phyloP scores from a whole-genome alignment of 2,888 invertebrate species.

The Drosophila limbata region DNA sequence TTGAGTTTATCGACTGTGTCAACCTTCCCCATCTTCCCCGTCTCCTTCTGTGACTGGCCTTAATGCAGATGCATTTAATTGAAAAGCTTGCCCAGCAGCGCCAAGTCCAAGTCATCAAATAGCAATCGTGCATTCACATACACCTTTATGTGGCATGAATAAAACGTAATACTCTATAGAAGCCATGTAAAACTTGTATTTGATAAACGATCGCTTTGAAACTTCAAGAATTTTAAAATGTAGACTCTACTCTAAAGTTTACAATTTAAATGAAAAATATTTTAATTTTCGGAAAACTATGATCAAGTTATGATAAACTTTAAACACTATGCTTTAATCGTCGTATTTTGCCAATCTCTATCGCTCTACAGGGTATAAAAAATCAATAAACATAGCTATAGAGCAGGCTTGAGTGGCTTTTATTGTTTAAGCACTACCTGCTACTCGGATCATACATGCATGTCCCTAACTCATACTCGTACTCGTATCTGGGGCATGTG shows the following conservation, averaged over 20 bases:
- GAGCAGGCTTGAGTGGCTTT: constrained; percentile 53
- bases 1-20: constrained; percentile 13
- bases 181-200: not conserved
- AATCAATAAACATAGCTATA: constrained; percentile 58
- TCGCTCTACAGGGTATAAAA: constrained; percentile 21
- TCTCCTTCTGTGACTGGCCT: constrained; percentile 7
- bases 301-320: not conserved
- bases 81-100: constrained; percentile 24
- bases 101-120: constrained; percentile 28
- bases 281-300: not conserved
- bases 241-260: too few relatives aligned
- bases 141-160: constrained; percentile 2
- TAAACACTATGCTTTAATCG: not conserved
- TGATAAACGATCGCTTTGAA: not conserved
- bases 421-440: constrained; percentile 58
- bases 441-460: constrained; percentile 1
- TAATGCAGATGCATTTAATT: constrained; percentile 57
- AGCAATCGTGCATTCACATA: constrained; percentile 20
- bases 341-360: not conserved
- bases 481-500: constrained; percentile 35
- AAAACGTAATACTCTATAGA: not conserved
- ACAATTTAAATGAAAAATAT: not conserved
- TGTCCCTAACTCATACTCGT: constrained; percentile 1
- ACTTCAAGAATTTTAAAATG: not conserved
- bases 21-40: not conserved